Evolutionary conservation across 2,113 vertebrate genomes (phyloP), one percentile per base, ranked within the genome.

Genomic region (Mormyrus lacerda): DNA sequence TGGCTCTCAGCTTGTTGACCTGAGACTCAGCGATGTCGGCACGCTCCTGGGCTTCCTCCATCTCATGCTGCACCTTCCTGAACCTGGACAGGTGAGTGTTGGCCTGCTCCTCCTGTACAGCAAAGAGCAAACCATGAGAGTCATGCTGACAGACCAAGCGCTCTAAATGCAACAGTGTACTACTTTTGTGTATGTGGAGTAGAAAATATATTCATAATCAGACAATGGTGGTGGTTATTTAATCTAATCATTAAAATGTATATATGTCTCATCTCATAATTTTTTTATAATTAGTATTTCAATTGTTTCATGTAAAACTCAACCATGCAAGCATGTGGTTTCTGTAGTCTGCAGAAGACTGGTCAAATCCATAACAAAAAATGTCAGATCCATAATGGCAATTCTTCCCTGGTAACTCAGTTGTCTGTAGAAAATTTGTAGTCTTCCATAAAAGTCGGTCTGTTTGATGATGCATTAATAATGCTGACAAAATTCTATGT

Each of bases 1-100:
- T 97, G 50, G 88, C 95, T 88, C 96, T 94, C 88, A 97, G 92
- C 86, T 95, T 96, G 93, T 95, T 96, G 90, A 95, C 94, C 89
- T 95, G 94, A n/a, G 95, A 95, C 89, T 96, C 95, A 0, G 95
- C 94, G 0, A 95, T 95, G 45, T 96, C 95, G 0, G 94, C 95
- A 39, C 95, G 91, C 90, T 96, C 95, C 90, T 95, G 93, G 0
- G 95, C 94, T 85, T 96, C 95, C 90, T 96, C 94, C 83, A 95
- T 90, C 89, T 95, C 93, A 0, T 95, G 95, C 90, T 96, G 95
- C 69, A 93, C 94, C 79, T 93, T 94, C 88, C 94, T 93, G 93
- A 89, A 93, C 58, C 91, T 91, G 88, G n/a, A n/a, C n/a, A n/a
- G n/a, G n/a, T n/a, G n/a, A n/a, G n/a, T n/a, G n/a, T n/a, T n/a